Conservation (phyloP, 2,888 invertebrate genomes). For the Aphidius colemani region DNA sequence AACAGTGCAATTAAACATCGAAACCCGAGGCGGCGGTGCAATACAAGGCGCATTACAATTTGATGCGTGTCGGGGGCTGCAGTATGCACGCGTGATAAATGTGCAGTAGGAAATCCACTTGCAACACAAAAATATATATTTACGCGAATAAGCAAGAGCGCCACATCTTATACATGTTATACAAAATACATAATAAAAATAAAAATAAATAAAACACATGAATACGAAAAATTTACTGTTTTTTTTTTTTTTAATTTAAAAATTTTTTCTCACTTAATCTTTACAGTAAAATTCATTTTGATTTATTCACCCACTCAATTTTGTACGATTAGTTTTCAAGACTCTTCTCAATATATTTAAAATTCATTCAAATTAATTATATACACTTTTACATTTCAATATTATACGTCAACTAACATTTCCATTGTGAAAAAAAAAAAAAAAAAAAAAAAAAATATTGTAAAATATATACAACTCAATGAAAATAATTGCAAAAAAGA, state of each 20-base stretch:
- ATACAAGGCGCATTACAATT: constrained; percentile 33
- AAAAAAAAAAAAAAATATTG: no score
- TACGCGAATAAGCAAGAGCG: neutral
- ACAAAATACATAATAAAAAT: no score
- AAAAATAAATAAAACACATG: neutral
- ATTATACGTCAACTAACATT: neutral
- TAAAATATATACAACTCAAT: no score
- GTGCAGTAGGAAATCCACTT: constrained; percentile 19
- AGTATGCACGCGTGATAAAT: constrained; percentile 39
- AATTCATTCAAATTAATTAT: constrained; percentile 18
- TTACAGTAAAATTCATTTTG: constrained; percentile 5
- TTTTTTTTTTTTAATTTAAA: no score
- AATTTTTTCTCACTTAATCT: no score
- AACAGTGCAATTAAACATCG: constrained; percentile 46
- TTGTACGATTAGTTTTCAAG: constrained; percentile 8
- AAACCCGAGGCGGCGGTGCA: constrained; percentile 43
- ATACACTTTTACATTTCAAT: constrained; percentile 6
- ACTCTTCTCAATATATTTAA: constrained; percentile 3
- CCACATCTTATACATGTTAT: neutral
- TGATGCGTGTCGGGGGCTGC: constrained; percentile 37
- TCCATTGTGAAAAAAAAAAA: no score
- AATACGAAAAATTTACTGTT: no score
- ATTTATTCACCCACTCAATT: constrained; percentile 24
- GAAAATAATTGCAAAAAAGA: no score
- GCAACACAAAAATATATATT: neutral